Base-by-base conservation (phyloP, 2,797 vertebrate species). In the Neoniphon sammara region DNA sequence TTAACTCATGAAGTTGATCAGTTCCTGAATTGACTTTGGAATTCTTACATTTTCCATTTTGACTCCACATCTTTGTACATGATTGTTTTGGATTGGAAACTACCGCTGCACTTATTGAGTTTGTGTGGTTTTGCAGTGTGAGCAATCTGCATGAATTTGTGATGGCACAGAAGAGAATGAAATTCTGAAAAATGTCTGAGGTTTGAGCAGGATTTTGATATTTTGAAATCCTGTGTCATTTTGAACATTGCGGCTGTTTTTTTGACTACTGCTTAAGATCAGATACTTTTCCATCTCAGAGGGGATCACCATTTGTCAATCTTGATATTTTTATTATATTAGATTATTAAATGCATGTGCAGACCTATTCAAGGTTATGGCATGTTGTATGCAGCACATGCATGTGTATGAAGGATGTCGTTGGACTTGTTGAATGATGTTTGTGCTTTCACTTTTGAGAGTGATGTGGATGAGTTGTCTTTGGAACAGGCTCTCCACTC, bases 351-450 rank as follows among this genome's bases (percentile, higher is more conserved):
- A 23, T 83, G 90, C 89, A 91, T 89, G 90, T 75, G n/a, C 42
- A 36, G 75, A 70, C 69, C 49, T 53, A 44, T 78, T 68, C 55
- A 67, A 75, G 68, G 72, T 62, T 18, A 60, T 15, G 39, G 87
- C 85, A 90, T 84, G 81, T 84, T 73, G 64, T 84, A 44, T 83
- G 81, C 62, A 52, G 57, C 82, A 84, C 82, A 74, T 82, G 91
- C 89, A 91, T 91, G 89, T 61, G 73, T 78, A 71, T 85, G 71
- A 70, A 59, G 82, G 88, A 89, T 89, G 89, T 73, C 21, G 75
- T 47, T 20, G 55, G 70, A 85, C 72, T 30, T 7, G 58, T 57
- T 75, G 73, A 87, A 73, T 42, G n/a, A 47, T 52, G 25, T 77
- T 74, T 73, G 73, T 59, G 44, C 50, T 49, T 31, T 68, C 25